These are phyloP conservation scores for Dendrocincla tyrannina DNA, from an alignment of 2,797 vertebrate genomes.

Conservation along the genomic window DNA sequence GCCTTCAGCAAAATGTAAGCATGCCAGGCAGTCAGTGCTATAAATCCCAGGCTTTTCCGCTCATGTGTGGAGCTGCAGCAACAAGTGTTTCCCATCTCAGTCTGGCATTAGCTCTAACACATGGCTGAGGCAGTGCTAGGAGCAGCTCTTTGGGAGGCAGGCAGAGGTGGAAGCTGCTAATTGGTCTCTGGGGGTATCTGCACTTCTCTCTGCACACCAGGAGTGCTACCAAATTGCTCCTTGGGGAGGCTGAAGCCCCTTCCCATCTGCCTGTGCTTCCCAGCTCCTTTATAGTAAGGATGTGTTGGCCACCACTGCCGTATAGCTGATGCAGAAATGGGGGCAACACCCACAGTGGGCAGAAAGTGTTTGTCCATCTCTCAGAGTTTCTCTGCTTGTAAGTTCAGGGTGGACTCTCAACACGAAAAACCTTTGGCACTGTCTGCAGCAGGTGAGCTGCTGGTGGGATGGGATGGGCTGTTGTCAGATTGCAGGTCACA, in stretches of 20 bases:
- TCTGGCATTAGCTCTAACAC: background rate
- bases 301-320: background rate
- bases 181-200: background rate
- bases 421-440: background rate
- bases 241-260: background rate
- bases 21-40: background rate
- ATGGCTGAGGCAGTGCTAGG: background rate
- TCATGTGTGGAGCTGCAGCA: rapidly evolving
- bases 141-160: background rate
- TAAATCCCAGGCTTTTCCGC: background rate
- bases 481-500: too few species aligned
- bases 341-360: background rate
- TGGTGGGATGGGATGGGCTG: background rate
- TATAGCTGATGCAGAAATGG: background rate
- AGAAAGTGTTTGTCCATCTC: background rate
- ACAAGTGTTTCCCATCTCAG: background rate
- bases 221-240: background rate
- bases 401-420: background rate
- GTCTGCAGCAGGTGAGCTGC: rapidly evolving
- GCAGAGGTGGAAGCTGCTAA: background rate
- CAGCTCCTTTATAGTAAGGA: background rate
- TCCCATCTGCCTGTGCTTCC: background rate
- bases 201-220: background rate
- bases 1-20: background rate
- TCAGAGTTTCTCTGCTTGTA: background rate